Percentiles rank a stretch among this genome's conserved stretches.
Conservation (phyloP, 1,140 invertebrate genomes). For the Drosophila busckii region DNA sequence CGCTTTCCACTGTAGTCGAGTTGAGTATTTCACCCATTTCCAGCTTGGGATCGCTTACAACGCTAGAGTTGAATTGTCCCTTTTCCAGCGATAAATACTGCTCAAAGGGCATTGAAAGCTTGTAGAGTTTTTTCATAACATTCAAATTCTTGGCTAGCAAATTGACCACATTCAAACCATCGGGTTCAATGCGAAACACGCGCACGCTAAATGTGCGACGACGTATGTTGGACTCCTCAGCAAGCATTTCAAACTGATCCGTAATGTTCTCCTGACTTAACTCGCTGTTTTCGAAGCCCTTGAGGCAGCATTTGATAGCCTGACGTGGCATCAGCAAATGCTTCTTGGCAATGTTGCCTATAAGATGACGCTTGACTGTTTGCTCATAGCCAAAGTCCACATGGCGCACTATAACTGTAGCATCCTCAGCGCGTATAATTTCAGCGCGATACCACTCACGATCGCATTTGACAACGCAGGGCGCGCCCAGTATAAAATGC, state of each 20-base stretch:
- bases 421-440: slow-evolving; percentile 78
- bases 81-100: slow-evolving; percentile 72
- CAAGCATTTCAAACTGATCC: slow-evolving; percentile 77
- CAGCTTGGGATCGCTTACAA: slow-evolving; percentile 30
- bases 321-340: slow-evolving; percentile 85
- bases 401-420: slow-evolving; percentile 69
- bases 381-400: slow-evolving; percentile 91
- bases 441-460: slow-evolving; percentile 88
- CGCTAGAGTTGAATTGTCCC: slow-evolving; percentile 58
- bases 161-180: slow-evolving; percentile 79
- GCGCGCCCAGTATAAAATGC: slow-evolving; percentile 81
- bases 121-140: slow-evolving; percentile 75
- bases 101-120: slow-evolving; percentile 73
- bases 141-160: slow-evolving; percentile 64
- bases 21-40: slow-evolving; percentile 53
- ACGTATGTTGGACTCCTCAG: slow-evolving; percentile 67
- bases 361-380: slow-evolving; percentile 80
- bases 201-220: slow-evolving; percentile 80
- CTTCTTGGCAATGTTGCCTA: slow-evolving; percentile 83
- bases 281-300: slow-evolving; percentile 77
- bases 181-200: slow-evolving; percentile 80
- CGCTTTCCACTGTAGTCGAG: slow-evolving; percentile 61
- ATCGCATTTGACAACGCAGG: slow-evolving; percentile 87
- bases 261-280: slow-evolving; percentile 64
- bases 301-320: slow-evolving; percentile 85